Evolutionary conservation across 2,888 invertebrate genomes (phyloP), one percentile per base, ranked within the genome.

Genomic region (Macroteleia sp.): DNA sequence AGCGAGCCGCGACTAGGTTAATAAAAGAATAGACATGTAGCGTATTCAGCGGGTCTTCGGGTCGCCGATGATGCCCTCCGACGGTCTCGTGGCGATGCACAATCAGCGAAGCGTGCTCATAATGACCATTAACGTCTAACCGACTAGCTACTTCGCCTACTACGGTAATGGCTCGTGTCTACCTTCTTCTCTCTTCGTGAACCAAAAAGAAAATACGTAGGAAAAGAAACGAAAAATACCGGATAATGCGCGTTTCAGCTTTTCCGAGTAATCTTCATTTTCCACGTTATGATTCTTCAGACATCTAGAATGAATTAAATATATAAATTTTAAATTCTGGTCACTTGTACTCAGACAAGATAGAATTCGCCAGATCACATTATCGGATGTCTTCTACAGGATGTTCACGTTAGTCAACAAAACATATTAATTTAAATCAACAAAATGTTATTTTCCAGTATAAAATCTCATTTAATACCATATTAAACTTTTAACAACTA

Each of bases 111-210:
- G 90, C 90, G 90, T 90, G 89, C 88, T 88, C 88, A 86, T 90
- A 90, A 90, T 91, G 90, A 91, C 90, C 90, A 90, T 90, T 90
- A 90, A 89, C 88, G 89, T 88, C 86, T 84, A 84, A 83, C 87
- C 83, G 85, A 84, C 86, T 88, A 84, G 85, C 87, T 88, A 86
- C 86, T 71, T 81, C 81, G 82, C 83, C 84, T 82, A 75, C 86
- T 87, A 86, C 87, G 85, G 87, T 89, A 89, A 89, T 89, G 87
- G 88, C 86, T 89, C 89, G 87, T 88, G 88, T 87, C 89, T 87
- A 82, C 83, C 80, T 81, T 76, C 79, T 69, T 78, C 73, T 57
- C 52, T 59, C 59, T 8, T 59, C 42, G 42, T 34, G 16, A 59
- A 32, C 14, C 78, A 44, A 59, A 56, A 52, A 41, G 19, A 66